Conservation (phyloP, 2,797 vertebrate genomes). For the Schizopygopsis pylzovi region DNA sequence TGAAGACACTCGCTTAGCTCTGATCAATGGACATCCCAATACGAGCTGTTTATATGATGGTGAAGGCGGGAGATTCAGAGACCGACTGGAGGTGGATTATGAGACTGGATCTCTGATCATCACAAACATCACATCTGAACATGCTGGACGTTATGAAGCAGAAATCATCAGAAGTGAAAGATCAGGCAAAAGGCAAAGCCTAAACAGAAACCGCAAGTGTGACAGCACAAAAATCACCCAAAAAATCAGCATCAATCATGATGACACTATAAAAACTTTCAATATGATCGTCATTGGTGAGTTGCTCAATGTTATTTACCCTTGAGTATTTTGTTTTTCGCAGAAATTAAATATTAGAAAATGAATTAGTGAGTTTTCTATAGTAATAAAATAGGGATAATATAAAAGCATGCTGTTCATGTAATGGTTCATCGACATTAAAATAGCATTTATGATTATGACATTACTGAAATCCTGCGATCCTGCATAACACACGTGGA, state of each 20-base stretch:
- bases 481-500: neutral
- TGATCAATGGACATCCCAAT: neutral
- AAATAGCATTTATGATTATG: neutral
- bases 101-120: neutral
- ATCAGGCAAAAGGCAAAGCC: neutral
- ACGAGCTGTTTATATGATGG: conserved; percentile 1
- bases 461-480: neutral
- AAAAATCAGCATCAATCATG: neutral
- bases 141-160: neutral
- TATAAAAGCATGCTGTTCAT: neutral
- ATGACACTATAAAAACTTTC: neutral
- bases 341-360: neutral
- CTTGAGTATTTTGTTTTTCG: neutral
- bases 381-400: neutral
- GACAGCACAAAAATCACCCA: neutral
- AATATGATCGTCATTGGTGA: neutral
- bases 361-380: neutral
- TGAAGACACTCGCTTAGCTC: neutral
- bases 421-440: neutral
- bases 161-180: neutral
- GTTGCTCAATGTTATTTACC: neutral
- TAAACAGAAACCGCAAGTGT: neutral
- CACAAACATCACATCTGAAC: neutral
- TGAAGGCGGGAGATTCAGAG: neutral
- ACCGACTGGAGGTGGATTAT: neutral